Conservation (phyloP, 2,113 vertebrate genomes). For the Mesitornis unicolor region DNA sequence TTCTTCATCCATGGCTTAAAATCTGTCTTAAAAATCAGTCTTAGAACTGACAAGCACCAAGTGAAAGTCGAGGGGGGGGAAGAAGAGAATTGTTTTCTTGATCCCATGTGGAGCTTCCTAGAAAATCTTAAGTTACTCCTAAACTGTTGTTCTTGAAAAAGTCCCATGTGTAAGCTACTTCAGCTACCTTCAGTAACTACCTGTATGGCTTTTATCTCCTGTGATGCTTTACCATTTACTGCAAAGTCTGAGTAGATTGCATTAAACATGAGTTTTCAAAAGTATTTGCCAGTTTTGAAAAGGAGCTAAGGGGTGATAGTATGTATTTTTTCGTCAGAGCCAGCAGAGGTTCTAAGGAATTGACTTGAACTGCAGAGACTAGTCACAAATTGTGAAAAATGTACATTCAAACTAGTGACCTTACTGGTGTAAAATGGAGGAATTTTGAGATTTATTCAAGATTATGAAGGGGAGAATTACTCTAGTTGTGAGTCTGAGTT, state of each 20-base stretch:
- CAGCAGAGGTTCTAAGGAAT: neutral
- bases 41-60: neutral
- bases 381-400: neutral
- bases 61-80: neutral
- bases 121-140: neutral
- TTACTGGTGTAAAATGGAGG: neutral
- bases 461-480: too few relatives aligned
- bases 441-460: neutral
- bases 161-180: rapidly evolving
- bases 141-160: neutral
- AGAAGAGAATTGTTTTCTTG: neutral
- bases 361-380: neutral
- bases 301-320: neutral
- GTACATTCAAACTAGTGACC: neutral
- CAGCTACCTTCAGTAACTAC: neutral
- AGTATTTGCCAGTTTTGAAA: neutral
- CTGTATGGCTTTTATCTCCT: neutral
- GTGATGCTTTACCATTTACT: neutral
- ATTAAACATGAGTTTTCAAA: neutral
- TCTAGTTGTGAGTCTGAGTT: neutral
- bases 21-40: neutral
- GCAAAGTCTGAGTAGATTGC: neutral
- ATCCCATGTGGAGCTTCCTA: neutral
- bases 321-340: neutral
- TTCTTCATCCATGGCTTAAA: neutral